phyloP scores from a whole-genome alignment of 2,888 invertebrate genomes.

The Mesochorus sp. region DNA sequence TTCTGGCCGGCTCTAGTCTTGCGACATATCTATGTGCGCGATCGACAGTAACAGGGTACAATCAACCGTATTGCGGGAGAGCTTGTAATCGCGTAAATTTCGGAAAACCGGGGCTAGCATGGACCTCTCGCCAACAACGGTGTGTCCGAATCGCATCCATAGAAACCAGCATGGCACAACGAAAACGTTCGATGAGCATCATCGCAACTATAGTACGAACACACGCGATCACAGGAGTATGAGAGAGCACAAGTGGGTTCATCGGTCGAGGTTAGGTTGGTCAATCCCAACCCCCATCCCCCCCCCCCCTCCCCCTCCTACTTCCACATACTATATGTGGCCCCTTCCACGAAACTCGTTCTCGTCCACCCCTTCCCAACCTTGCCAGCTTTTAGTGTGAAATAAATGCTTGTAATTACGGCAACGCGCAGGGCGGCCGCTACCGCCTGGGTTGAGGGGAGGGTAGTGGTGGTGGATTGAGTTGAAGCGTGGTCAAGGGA shows the following conservation, averaged over 20 bases:
- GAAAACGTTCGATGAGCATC: slow-evolving; percentile 22
- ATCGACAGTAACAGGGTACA: slow-evolving; percentile 36
- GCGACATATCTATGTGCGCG: slow-evolving; percentile 7
- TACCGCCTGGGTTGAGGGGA: slow-evolving; percentile 41
- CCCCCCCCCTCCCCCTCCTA: not conserved
- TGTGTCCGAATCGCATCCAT: slow-evolving; percentile 25
- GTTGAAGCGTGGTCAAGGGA: slow-evolving; percentile 56
- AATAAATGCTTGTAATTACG: slow-evolving; percentile 82
- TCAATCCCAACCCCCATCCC: too few species aligned
- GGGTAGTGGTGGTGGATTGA: slow-evolving; percentile 37
- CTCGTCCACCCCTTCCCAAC: slow-evolving; percentile 63
- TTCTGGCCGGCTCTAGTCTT: not conserved
- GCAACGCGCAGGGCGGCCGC: slow-evolving; percentile 67
- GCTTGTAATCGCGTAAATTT: slow-evolving; percentile 70
- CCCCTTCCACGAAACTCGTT: not conserved
- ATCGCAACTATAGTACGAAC: slow-evolving; percentile 37
- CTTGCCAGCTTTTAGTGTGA: slow-evolving; percentile 80
- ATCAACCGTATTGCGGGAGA: slow-evolving; percentile 49
- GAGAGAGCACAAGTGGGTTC: slow-evolving; percentile 1
- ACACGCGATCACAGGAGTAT: not conserved
- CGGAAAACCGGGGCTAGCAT: slow-evolving; percentile 59
- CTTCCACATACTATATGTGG: slow-evolving; percentile 7
- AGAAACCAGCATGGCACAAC: slow-evolving; percentile 15
- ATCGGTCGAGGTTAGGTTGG: slow-evolving; percentile 8
- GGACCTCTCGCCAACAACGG: slow-evolving; percentile 11